These are phyloP conservation scores for Boloria selene DNA, from an alignment of 2,888 invertebrate genomes.

Conservation along the genomic window DNA sequence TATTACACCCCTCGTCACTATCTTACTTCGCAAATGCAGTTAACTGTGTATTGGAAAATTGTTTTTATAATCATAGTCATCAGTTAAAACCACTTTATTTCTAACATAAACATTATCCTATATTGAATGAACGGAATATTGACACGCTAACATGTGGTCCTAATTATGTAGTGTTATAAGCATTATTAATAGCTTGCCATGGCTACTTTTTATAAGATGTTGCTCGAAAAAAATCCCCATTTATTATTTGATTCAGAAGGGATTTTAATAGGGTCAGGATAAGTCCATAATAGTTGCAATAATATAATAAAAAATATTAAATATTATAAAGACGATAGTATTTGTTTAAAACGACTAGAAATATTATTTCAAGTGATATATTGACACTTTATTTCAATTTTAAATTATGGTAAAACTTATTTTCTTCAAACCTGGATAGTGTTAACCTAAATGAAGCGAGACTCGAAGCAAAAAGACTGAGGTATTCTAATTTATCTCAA, in stretches of 20 bases:
- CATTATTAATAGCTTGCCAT: too few species aligned
- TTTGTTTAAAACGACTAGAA: too few species aligned
- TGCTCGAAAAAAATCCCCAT: too few species aligned
- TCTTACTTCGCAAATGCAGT: conserved; percentile 4
- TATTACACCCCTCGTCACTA: conserved; percentile 47
- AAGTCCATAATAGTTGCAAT: too few species aligned
- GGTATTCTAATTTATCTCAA: conserved; percentile 26
- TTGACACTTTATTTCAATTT: background rate
- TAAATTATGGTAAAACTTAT: background rate
- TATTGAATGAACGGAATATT: conserved; percentile 20
- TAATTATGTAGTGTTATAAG: too few species aligned
- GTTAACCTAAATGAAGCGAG: conserved; percentile 9
- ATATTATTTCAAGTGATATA: too few species aligned
- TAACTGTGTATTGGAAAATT: conserved; percentile 30
- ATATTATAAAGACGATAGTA: too few species aligned
- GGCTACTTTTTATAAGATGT: too few species aligned
- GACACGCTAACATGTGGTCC: too few species aligned
- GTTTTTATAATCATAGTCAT: background rate
- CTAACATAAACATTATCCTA: background rate
- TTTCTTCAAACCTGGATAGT: conserved; percentile 1
- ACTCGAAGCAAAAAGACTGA: conserved; percentile 12
- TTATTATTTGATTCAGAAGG: too few species aligned
- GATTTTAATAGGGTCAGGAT: too few species aligned
- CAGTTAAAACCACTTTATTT: background rate
- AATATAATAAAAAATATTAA: too few species aligned